A percentile compares a stretch with the other conserved stretches of the same genome.
phyloP scores from a whole-genome alignment of 2,888 invertebrate species.

The Zygogramma bicolorata region DNA sequence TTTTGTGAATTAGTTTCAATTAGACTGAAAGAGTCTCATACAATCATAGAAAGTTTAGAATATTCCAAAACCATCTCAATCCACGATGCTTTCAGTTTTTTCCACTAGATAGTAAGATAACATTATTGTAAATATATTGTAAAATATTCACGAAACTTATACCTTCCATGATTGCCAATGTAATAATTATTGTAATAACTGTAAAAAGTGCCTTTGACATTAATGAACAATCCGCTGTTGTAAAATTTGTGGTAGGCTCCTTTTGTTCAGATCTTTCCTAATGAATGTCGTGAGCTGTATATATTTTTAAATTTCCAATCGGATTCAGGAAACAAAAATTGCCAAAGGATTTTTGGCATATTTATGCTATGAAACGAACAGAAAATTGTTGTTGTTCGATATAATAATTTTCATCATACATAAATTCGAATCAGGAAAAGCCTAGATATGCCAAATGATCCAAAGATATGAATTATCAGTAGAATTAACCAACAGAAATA shows the following conservation, averaged over 20 bases:
- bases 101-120: background rate
- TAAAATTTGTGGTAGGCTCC: slow-evolving; percentile 25
- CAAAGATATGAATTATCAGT: too few relatives aligned
- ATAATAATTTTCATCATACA: too few relatives aligned
- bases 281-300: slow-evolving; percentile 47
- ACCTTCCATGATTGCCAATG: slow-evolving; percentile 68
- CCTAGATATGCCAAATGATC: background rate
- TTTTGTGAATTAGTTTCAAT: background rate
- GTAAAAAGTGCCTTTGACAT: slow-evolving; percentile 66
- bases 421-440: too few relatives aligned
- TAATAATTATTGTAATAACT: slow-evolving; percentile 60
- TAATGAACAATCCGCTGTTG: slow-evolving; percentile 42
- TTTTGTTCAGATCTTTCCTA: slow-evolving; percentile 35
- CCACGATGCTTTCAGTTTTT: slow-evolving; percentile 27
- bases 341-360: too few relatives aligned
- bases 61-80: slow-evolving; percentile 44
- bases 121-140: slow-evolving; percentile 34
- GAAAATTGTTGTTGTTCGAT: too few relatives aligned
- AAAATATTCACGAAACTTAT: slow-evolving; percentile 59
- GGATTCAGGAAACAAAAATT: background rate
- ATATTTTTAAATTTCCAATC: background rate
- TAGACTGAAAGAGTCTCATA: slow-evolving; percentile 20
- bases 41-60: slow-evolving; percentile 51
- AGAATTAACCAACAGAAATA: background rate
- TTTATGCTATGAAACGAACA: too few relatives aligned